Evolutionary conservation across 2,113 vertebrate species (phyloP).

Genomic region (Dicentrarchus labrax): DNA sequence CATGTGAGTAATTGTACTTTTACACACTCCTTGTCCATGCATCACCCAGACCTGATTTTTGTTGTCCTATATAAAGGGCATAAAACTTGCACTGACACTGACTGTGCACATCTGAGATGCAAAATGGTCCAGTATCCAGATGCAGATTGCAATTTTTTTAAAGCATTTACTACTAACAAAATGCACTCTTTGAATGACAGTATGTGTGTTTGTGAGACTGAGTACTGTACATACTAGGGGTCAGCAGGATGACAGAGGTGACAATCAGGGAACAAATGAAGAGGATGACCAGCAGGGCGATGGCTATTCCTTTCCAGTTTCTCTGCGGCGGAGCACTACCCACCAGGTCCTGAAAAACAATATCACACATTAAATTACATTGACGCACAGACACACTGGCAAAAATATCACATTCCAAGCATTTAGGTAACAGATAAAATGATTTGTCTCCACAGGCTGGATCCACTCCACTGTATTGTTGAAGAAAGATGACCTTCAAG

Average conservation of each 20-base stretch:
- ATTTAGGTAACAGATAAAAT: not conserved
- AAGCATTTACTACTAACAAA: too few species aligned
- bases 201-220: slow-evolving; percentile 5
- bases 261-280: slow-evolving; percentile 98
- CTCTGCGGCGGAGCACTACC: slow-evolving; percentile 95
- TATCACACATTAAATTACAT: slow-evolving; percentile 18
- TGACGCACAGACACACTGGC: slow-evolving; percentile 4
- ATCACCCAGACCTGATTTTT: not conserved
- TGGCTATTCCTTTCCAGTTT: slow-evolving; percentile 99
- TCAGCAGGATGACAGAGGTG: slow-evolving; percentile 97
- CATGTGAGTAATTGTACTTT: not conserved
- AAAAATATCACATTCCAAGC: not conserved
- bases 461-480: not conserved
- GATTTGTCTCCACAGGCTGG: not conserved
- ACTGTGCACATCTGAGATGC: not conserved
- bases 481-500: slow-evolving; percentile 19
- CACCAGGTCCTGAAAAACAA: slow-evolving; percentile 92
- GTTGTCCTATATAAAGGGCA: too few species aligned
- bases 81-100: not conserved
- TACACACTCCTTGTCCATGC: too few species aligned
- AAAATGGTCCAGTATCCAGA: not conserved
- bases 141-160: too few species aligned
- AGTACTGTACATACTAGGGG: slow-evolving; percentile 88
- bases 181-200: too few species aligned
- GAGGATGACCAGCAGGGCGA: slow-evolving; percentile 97